Percentiles rank a stretch among this genome's conserved stretches.
Evolutionary conservation across 1,140 invertebrate genomes (phyloP).

Genomic region (Drosophila parvula): DNA sequence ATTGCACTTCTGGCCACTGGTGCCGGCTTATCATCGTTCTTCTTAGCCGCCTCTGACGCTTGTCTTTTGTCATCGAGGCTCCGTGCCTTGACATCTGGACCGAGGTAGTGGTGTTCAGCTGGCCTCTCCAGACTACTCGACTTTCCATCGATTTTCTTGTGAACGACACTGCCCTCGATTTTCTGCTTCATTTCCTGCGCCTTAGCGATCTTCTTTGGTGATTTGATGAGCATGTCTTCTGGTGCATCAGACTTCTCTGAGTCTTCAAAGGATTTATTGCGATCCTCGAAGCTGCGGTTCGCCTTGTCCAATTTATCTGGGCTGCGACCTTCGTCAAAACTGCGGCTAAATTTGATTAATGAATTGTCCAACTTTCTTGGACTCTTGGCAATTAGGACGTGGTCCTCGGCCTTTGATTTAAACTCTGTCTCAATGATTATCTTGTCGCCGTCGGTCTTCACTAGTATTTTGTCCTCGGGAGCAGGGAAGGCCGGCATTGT

Average conservation of each 20-base stretch:
- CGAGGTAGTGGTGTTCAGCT: conserved; percentile 81
- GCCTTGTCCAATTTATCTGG: conserved; percentile 85
- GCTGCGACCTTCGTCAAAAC: conserved; percentile 87
- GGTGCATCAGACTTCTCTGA: conserved; percentile 86
- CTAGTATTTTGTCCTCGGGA: conserved; percentile 88
- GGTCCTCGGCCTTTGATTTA: conserved; percentile 87
- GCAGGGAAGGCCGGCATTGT: conserved; percentile 88
- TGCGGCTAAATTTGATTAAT: conserved; percentile 88
- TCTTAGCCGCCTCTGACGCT: conserved; percentile 57
- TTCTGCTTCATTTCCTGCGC: conserved; percentile 87
- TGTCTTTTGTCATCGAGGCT: conserved; percentile 85
- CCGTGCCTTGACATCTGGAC: conserved; percentile 86
- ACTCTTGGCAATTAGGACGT: conserved; percentile 89
- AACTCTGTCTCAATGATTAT: conserved; percentile 88
- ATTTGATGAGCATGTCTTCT: conserved; percentile 85
- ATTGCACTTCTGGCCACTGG: conserved; percentile 61
- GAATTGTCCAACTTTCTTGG: conserved; percentile 88
- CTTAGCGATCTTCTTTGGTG: conserved; percentile 86
- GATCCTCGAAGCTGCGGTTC: conserved; percentile 87
- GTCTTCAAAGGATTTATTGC: conserved; percentile 86
- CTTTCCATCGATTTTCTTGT: conserved; percentile 85
- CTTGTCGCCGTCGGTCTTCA: conserved; percentile 87
- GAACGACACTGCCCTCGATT: conserved; percentile 87
- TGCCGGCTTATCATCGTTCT: conserved; percentile 66
- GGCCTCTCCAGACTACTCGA: conserved; percentile 86